phyloP scores from a whole-genome alignment of 2,797 vertebrate species.

The Varecia variegata region DNA sequence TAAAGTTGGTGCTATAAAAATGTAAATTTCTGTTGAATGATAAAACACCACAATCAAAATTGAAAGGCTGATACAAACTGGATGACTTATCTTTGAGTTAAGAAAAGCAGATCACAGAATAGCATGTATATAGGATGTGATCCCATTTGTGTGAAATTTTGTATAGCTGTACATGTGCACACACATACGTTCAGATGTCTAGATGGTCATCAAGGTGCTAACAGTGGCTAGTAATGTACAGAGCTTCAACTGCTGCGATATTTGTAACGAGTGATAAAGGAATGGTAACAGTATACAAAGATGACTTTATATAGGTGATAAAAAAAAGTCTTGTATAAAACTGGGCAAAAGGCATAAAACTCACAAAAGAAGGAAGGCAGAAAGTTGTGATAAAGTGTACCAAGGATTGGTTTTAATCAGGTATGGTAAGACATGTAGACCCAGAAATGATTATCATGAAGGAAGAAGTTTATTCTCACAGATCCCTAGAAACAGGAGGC shows the following conservation, averaged over 20 bases:
- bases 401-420: neutral
- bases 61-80: neutral
- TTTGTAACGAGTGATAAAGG: neutral
- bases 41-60: neutral
- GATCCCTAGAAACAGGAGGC: neutral
- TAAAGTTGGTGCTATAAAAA: neutral
- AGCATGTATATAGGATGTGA: neutral
- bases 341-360: neutral
- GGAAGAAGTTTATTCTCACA: neutral
- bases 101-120: neutral
- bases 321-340: neutral
- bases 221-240: neutral
- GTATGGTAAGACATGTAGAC: neutral
- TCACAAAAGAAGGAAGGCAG: neutral
- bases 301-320: neutral
- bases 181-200: neutral
- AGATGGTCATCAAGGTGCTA: neutral
- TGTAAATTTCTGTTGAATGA: neutral
- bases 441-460: neutral
- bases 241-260: neutral
- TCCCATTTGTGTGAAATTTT: neutral
- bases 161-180: neutral
- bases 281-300: neutral
- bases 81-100: neutral
- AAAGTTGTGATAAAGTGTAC: neutral